phyloP scores from a whole-genome alignment of 2,113 vertebrate species.

The Perca schrenkii region DNA sequence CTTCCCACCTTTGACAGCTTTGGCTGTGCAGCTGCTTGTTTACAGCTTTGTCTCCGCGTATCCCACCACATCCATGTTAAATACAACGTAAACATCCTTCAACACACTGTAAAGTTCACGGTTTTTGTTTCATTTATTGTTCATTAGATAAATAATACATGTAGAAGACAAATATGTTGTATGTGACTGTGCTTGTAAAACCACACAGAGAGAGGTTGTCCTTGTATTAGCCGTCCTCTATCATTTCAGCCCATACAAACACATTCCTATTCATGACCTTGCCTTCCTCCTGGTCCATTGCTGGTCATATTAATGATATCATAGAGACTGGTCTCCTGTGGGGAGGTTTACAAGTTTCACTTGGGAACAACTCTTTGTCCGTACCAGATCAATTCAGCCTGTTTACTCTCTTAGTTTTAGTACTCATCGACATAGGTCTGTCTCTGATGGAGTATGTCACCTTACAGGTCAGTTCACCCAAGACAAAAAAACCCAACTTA shows the following conservation, averaged over 20 bases:
- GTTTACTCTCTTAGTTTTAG: background rate
- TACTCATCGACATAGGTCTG: constrained; percentile 2
- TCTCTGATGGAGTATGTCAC: constrained; percentile 25
- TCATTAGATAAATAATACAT: constrained; percentile 3
- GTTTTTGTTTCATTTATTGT: background rate
- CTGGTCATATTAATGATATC: constrained; percentile 35
- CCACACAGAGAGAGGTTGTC: constrained; percentile 4
- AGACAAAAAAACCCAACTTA: background rate
- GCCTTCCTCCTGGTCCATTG: constrained; percentile 11
- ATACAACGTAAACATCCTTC: constrained; percentile 39
- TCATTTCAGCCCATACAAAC: constrained; percentile 39
- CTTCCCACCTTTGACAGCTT: constrained; percentile 35
- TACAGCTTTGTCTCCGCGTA: constrained; percentile 39
- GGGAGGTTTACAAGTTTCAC: constrained; percentile 12
- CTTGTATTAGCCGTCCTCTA: constrained; percentile 10
- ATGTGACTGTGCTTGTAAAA: background rate
- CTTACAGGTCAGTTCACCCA: constrained; percentile 1
- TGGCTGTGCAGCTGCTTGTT: constrained; percentile 31
- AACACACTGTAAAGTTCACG: background rate
- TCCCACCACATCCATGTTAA: constrained; percentile 35
- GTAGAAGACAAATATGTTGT: background rate
- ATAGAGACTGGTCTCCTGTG: constrained; percentile 16
- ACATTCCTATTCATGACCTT: constrained; percentile 47
- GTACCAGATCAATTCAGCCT: constrained; percentile 21
- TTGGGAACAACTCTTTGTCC: constrained; percentile 11